Percentiles rank a stretch among this genome's conserved stretches.
Conservation (phyloP, 2,888 invertebrate species). For the Thecophora atra region DNA sequence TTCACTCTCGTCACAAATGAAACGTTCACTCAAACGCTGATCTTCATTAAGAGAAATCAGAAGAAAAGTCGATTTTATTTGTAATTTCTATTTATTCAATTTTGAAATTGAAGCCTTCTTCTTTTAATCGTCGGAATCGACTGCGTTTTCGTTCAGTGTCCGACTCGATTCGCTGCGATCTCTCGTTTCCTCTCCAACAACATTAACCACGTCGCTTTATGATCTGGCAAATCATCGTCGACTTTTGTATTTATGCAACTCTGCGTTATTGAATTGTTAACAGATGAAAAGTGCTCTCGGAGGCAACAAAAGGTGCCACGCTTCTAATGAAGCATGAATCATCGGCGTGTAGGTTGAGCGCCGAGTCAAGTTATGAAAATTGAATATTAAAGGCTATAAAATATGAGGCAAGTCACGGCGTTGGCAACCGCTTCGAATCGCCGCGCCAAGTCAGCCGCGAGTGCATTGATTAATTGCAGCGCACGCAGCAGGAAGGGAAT, state of each 20-base stretch:
- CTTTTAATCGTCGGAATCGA: not conserved
- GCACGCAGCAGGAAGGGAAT: not conserved
- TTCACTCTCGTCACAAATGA: not conserved
- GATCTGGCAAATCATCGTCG: conserved; percentile 39
- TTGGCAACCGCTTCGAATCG: conserved; percentile 11
- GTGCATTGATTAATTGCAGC: not conserved
- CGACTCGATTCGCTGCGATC: not conserved
- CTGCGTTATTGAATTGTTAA: conserved; percentile 40
- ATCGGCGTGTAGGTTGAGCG: conserved; percentile 21
- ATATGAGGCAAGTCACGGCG: conserved; percentile 4
- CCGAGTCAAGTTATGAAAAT: conserved; percentile 20
- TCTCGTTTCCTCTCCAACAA: not conserved
- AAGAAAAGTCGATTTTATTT: too few relatives aligned
- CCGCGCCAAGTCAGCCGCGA: not conserved
- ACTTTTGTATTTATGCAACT: conserved; percentile 20
- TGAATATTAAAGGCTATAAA: conserved; percentile 8
- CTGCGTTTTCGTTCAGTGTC: not conserved
- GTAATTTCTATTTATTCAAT: too few relatives aligned
- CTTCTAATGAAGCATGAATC: conserved; percentile 36
- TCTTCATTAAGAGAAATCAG: not conserved
- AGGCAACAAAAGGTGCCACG: conserved; percentile 6
- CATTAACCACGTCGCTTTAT: conserved; percentile 34
- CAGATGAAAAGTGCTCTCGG: conserved; percentile 32
- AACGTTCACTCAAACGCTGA: not conserved
- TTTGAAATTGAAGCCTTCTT: not conserved